Conservation (phyloP, 2,888 invertebrate species). For the Myathropa florea region DNA sequence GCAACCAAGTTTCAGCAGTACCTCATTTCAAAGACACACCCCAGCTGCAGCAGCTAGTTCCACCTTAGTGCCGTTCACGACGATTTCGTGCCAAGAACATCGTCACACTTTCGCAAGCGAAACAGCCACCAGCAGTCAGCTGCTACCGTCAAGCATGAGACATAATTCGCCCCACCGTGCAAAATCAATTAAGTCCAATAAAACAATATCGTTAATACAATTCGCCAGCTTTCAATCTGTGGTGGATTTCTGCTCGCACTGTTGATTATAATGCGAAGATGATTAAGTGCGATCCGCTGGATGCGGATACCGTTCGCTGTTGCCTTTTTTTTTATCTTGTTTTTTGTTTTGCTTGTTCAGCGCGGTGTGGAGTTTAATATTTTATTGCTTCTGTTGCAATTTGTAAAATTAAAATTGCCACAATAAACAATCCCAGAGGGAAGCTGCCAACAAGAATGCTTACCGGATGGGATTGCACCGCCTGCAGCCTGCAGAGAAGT, state of each 20-base stretch:
- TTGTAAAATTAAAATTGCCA: slow-evolving; percentile 70
- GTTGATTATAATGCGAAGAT: slow-evolving; percentile 68
- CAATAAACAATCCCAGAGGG: slow-evolving; percentile 66
- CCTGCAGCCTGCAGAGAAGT: slow-evolving; percentile 41
- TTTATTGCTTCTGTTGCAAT: slow-evolving; percentile 71
- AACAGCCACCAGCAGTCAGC: not conserved
- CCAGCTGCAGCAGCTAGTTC: too few relatives aligned
- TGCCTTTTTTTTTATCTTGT: slow-evolving; percentile 7
- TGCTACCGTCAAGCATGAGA: not conserved
- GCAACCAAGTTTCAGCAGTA: too few relatives aligned
- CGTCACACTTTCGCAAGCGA: slow-evolving; percentile 9
- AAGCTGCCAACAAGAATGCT: slow-evolving; percentile 46
- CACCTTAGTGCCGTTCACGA: not conserved
- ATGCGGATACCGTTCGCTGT: not conserved
- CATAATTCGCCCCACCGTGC: slow-evolving; percentile 3
- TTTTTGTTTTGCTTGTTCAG: not conserved
- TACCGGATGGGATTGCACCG: slow-evolving; percentile 30
- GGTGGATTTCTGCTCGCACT: slow-evolving; percentile 58
- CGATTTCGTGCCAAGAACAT: slow-evolving; percentile 17
- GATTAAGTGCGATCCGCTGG: slow-evolving; percentile 59
- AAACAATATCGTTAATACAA: slow-evolving; percentile 68
- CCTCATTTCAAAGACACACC: too few relatives aligned
- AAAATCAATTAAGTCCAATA: slow-evolving; percentile 67
- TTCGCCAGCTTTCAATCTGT: slow-evolving; percentile 70
- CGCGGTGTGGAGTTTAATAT: slow-evolving; percentile 12